phyloP scores from a whole-genome alignment of 2,797 vertebrate genomes.

The Sebastes dallii region DNA sequence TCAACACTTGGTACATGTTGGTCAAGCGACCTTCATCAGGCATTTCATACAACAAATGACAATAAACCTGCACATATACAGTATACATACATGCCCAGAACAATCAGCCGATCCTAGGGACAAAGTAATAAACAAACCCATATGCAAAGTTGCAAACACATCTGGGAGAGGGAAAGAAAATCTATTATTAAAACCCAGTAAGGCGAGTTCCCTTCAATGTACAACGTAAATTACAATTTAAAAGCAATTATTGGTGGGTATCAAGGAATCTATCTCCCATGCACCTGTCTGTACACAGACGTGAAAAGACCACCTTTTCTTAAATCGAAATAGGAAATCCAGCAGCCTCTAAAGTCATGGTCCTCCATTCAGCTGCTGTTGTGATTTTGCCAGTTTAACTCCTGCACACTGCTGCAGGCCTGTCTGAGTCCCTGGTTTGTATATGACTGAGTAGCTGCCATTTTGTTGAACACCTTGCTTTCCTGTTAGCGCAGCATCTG shows the following conservation, averaged over 20 bases:
- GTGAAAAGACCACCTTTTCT: not conserved
- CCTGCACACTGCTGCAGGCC: not conserved
- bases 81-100: not conserved
- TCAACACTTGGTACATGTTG: no score
- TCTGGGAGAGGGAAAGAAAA: not conserved
- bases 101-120: not conserved
- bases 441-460: conserved; percentile 21
- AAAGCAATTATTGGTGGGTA: not conserved
- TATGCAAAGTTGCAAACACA: not conserved
- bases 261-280: not conserved
- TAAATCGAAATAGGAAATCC: not conserved
- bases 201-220: not conserved
- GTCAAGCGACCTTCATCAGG: no score
- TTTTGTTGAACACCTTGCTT: conserved; percentile 18
- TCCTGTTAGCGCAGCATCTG: not conserved
- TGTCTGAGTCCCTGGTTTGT: not conserved
- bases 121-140: not conserved
- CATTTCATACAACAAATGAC: not conserved
- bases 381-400: not conserved
- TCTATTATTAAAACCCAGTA: not conserved
- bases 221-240: not conserved
- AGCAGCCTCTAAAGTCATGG: not conserved
- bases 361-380: not conserved
- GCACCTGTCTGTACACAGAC: not conserved
- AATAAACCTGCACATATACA: not conserved